Percentiles rank a stretch among this genome's conserved stretches.
Evolutionary conservation across 2,888 invertebrate genomes (phyloP).

Genomic region (Xanthorhoe designata): DNA sequence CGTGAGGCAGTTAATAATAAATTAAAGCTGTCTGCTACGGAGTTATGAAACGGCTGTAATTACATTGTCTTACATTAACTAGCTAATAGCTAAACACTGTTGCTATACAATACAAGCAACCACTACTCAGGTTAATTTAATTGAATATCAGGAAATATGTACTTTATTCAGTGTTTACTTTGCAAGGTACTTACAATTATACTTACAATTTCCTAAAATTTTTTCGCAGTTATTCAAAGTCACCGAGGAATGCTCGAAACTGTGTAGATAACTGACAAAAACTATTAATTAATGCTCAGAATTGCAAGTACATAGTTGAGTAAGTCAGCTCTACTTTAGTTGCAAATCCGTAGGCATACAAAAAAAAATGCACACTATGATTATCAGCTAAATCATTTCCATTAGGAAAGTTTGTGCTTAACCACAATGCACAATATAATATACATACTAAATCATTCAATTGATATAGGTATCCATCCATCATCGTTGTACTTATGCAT

Average conservation of each 20-base stretch:
- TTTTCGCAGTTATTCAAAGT: too few species aligned
- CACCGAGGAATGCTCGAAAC: too few species aligned
- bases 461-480: too few species aligned
- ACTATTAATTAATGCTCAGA: not conserved
- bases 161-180: not conserved
- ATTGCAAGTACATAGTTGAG: not conserved
- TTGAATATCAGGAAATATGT: not conserved
- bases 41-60: conserved; percentile 15
- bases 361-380: not conserved
- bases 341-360: not conserved
- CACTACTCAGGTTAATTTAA: not conserved
- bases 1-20: not conserved
- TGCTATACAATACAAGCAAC: not conserved
- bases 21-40: conserved; percentile 13
- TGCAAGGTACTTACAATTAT: too few species aligned
- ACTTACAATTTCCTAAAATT: too few species aligned
- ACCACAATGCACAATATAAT: not conserved
- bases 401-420: not conserved
- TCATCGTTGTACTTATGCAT: not conserved
- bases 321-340: not conserved
- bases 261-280: too few species aligned
- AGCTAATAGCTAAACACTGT: not conserved
- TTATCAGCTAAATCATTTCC: not conserved
- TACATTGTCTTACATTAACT: conserved; percentile 5
- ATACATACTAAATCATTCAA: too few species aligned